These are phyloP conservation scores for Progne subis DNA, from an alignment of 2,113 vertebrate species.

Conservation along the genomic window DNA sequence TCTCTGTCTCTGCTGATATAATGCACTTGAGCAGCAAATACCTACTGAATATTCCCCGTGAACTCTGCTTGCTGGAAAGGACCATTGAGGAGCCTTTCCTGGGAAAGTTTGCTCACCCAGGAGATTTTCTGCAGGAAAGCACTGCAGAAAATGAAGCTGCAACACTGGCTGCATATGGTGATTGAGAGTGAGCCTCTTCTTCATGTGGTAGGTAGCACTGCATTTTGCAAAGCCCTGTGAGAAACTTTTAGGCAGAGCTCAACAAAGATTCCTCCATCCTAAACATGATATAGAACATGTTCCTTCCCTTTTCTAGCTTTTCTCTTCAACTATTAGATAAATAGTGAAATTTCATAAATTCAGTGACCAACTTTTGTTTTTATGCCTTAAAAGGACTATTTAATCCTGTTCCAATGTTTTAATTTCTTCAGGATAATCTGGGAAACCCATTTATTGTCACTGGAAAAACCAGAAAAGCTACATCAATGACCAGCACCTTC, in stretches of 20 bases:
- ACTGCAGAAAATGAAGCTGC: not conserved
- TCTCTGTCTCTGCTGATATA: not conserved
- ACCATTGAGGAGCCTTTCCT: not conserved
- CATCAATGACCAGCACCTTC: not conserved
- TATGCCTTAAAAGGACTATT: not conserved
- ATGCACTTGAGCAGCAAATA: not conserved
- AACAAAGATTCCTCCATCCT: not conserved
- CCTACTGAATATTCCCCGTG: not conserved
- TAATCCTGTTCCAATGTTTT: not conserved
- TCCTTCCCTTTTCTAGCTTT: not conserved
- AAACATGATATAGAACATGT: not conserved
- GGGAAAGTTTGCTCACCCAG: not conserved
- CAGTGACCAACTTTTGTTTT: not conserved
- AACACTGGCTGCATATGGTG: fast-evolving
- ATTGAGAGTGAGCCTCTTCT: not conserved
- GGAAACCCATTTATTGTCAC: not conserved
- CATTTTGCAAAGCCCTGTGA: not conserved
- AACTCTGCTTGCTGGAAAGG: not conserved
- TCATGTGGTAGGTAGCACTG: not conserved
- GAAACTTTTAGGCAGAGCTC: not conserved
- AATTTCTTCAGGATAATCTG: not conserved
- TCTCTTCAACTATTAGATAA: not conserved
- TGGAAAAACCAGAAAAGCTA: not conserved
- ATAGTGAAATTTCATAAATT: not conserved
- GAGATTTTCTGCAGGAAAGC: not conserved